These are phyloP conservation scores for Limnephilus rhombicus DNA, from an alignment of 2,888 invertebrate species.

Conservation along the genomic window DNA sequence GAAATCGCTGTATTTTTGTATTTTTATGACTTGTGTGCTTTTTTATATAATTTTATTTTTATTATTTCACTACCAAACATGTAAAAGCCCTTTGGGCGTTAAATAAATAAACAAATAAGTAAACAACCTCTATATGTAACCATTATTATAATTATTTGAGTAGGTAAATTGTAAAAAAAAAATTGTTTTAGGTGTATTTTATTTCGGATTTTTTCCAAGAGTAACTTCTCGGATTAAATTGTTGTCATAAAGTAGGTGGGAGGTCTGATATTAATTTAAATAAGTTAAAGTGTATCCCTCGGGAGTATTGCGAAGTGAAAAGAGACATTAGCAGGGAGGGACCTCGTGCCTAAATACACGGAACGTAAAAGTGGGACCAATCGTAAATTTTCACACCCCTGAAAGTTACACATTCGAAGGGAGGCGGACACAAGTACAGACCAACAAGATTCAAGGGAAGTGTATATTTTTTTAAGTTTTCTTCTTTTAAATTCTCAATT, in stretches of 20 bases:
- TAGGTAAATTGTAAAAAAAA: neutral
- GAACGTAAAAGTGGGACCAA: neutral
- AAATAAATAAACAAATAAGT: no score
- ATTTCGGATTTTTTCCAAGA: neutral
- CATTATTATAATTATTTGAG: no score
- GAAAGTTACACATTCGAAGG: neutral
- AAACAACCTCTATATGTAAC: no score
- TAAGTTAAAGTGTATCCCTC: conserved; percentile 52
- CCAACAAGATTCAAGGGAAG: no score
- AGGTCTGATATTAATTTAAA: conserved; percentile 55
- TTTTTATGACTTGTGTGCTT: no score
- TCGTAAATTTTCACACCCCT: conserved; percentile 23
- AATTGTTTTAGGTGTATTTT: neutral
- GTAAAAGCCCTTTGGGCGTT: no score
- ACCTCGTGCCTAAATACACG: conserved; percentile 25
- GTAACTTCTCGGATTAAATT: neutral
- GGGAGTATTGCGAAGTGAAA: conserved; percentile 58
- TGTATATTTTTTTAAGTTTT: no score
- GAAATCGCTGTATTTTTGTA: no score
- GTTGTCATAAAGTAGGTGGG: neutral
- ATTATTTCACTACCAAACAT: no score
- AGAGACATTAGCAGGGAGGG: conserved; percentile 60
- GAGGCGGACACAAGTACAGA: neutral
- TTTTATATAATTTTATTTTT: no score
- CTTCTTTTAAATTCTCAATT: no score